phyloP scores from a whole-genome alignment of 2,888 invertebrate genomes.

The Patella pellucida region DNA sequence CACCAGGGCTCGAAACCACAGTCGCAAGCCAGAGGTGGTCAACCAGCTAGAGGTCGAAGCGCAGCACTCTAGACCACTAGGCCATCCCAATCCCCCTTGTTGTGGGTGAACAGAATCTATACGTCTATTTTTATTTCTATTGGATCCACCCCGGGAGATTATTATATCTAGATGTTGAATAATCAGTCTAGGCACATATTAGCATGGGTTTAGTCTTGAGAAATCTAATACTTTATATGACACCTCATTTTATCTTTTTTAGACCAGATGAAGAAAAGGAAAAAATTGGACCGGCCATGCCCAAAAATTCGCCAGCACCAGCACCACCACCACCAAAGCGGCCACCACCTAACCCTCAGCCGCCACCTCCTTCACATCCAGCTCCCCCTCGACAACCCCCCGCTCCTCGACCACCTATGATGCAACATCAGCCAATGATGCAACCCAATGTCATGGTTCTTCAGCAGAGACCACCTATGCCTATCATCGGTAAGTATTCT shows the following conservation, averaged over 20 bases:
- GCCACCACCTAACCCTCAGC: constrained; percentile 41
- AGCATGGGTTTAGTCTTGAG: too few species aligned
- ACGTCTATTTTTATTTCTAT: too few species aligned
- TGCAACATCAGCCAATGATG: constrained; percentile 47
- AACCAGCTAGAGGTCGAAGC: too few species aligned
- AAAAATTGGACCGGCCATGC: constrained; percentile 87
- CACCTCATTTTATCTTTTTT: constrained; percentile 24
- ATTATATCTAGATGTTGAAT: too few species aligned
- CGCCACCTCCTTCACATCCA: constrained; percentile 49
- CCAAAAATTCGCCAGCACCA: constrained; percentile 47
- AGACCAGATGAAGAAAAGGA: constrained; percentile 94
- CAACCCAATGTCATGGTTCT: constrained; percentile 55
- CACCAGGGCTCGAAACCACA: too few species aligned
- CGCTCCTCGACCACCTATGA: constrained; percentile 57
- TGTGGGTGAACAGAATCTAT: too few species aligned
- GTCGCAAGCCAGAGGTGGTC: too few species aligned
- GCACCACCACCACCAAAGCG: constrained; percentile 38
- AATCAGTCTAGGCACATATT: too few species aligned
- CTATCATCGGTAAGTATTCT: constrained; percentile 46
- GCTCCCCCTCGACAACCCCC: constrained; percentile 61
- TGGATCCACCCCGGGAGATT: too few species aligned
- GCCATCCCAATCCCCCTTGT: too few species aligned
- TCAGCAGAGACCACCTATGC: constrained; percentile 60
- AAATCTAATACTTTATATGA: too few species aligned
- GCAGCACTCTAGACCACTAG: too few species aligned